A percentile compares a stretch with the other conserved stretches of the same genome.
These are phyloP conservation scores for Prunella strophiata DNA, from an alignment of 2,797 vertebrate genomes.

Conservation along the genomic window DNA sequence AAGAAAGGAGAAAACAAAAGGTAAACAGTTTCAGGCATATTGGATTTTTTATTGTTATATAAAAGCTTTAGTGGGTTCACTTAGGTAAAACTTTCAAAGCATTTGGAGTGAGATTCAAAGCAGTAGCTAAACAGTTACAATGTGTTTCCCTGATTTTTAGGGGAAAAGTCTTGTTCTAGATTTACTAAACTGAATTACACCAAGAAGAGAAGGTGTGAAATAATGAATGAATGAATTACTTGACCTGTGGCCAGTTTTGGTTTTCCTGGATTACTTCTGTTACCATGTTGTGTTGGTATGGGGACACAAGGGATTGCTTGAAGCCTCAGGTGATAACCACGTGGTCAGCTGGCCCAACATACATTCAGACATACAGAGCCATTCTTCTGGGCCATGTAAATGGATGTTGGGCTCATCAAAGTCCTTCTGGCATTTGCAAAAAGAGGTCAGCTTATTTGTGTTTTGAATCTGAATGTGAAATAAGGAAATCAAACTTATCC, in stretches of 20 bases:
- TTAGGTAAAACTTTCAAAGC: neutral
- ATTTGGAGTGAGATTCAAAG: neutral
- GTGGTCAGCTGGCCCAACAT: neutral
- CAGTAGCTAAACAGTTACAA: neutral
- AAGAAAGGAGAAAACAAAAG: conserved; percentile 78
- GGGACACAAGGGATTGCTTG: neutral
- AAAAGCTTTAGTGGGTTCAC: neutral
- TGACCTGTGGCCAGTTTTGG: neutral
- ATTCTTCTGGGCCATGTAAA: neutral
- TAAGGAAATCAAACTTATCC: neutral
- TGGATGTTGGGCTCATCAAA: neutral
- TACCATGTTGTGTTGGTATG: neutral
- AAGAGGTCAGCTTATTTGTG: neutral
- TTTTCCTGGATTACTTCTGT: neutral
- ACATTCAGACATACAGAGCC: neutral
- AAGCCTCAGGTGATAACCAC: neutral
- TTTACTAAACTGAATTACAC: neutral
- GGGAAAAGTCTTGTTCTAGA: neutral
- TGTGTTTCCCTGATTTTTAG: neutral
- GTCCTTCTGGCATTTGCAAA: neutral
- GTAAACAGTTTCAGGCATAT: conserved; percentile 39
- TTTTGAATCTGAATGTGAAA: conserved; percentile 11
- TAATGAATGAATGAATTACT: neutral
- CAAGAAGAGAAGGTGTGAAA: neutral
- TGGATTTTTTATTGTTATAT: neutral